phyloP scores from a whole-genome alignment of 2,888 invertebrate genomes.

The Diaprepes abbreviatus region DNA sequence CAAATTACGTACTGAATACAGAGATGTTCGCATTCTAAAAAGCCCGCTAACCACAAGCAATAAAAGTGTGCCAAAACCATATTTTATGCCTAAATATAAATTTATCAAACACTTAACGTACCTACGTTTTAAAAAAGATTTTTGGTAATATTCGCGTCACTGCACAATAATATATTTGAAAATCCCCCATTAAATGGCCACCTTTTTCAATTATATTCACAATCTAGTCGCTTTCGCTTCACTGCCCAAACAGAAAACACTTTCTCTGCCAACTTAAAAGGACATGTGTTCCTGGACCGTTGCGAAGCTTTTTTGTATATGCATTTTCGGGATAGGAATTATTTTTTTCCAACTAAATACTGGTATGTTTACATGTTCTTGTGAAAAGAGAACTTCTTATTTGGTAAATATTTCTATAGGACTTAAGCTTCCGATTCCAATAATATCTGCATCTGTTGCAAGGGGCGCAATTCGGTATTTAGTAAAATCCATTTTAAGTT shows the following conservation, averaged over 20 bases:
- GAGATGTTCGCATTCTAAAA: no score
- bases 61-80: constrained; percentile 17
- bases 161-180: constrained; percentile 64
- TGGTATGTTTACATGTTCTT: constrained; percentile 38
- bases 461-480: no score
- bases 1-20: no score
- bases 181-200: constrained; percentile 64
- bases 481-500: no score
- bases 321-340: constrained; percentile 42
- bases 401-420: constrained; percentile 32
- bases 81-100: constrained; percentile 6
- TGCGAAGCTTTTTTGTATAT: constrained; percentile 38
- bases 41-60: no score
- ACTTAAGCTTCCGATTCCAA: constrained; percentile 22
- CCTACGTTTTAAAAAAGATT: constrained; percentile 8
- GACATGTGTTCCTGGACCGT: constrained; percentile 47
- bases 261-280: constrained; percentile 42
- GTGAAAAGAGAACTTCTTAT: constrained; percentile 31
- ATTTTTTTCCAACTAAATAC: constrained; percentile 40
- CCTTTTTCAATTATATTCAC: constrained; percentile 68
- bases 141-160: constrained; percentile 57
- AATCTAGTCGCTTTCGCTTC: constrained; percentile 65
- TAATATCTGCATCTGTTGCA: constrained; percentile 4
- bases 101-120: constrained; percentile 22
- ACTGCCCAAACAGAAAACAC: constrained; percentile 48